Conservation (phyloP, 2,113 vertebrate genomes). For the Marmota monax region DNA sequence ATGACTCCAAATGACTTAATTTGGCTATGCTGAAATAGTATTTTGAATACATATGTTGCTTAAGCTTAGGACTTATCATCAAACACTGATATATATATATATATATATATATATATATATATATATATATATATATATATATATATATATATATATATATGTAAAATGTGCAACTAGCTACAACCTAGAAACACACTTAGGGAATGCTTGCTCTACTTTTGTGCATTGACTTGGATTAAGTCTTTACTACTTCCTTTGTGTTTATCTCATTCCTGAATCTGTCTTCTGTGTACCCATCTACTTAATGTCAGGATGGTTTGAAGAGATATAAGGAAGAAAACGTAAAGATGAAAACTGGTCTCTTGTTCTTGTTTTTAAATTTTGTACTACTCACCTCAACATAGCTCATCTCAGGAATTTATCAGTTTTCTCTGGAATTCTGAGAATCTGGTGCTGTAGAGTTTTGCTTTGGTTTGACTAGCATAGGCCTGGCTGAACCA, state of each 20-base stretch:
- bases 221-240: not conserved
- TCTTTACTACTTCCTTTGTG: not conserved
- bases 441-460: not conserved
- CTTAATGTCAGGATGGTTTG: conserved; percentile 8
- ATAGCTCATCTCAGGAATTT: not conserved
- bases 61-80: not conserved
- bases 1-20: not conserved
- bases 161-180: conserved; percentile 20
- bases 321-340: conserved; percentile 1
- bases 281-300: not conserved
- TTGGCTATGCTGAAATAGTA: not conserved
- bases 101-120: not conserved
- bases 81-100: not conserved
- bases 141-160: too few relatives aligned
- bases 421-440: conserved; percentile 10
- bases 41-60: conserved; percentile 39
- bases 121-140: not conserved
- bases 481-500: not conserved
- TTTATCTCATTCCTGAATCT: not conserved
- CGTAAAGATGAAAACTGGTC: conserved; percentile 16
- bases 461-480: not conserved
- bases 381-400: not conserved
- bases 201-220: not conserved
- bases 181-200: not conserved
- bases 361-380: not conserved